These are phyloP conservation scores for Corythoichthys intestinalis DNA, from an alignment of 2,113 vertebrate species.

Conservation along the genomic window DNA sequence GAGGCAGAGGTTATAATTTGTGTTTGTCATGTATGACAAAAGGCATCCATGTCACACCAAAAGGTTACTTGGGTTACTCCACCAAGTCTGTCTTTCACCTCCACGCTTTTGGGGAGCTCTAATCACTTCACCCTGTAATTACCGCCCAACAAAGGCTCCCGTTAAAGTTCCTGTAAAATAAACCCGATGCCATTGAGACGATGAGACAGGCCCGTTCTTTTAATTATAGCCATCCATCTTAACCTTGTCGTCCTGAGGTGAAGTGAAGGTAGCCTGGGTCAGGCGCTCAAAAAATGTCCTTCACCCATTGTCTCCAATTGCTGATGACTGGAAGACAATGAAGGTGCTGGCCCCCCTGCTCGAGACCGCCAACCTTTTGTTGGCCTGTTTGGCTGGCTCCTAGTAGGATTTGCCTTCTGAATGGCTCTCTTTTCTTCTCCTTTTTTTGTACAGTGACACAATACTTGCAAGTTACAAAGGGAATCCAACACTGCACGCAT, in stretches of 20 bases:
- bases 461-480: slow-evolving; percentile 74
- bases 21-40: slow-evolving; percentile 65
- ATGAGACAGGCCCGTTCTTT: slow-evolving; percentile 72
- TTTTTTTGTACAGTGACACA: slow-evolving; percentile 68
- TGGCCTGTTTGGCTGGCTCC: slow-evolving; percentile 65
- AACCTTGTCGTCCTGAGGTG: slow-evolving; percentile 79
- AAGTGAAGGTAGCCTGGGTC: slow-evolving; percentile 73
- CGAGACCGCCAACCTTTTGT: slow-evolving; percentile 60
- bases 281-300: slow-evolving; percentile 62
- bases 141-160: slow-evolving; percentile 72
- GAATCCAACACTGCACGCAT: slow-evolving; percentile 74
- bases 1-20: slow-evolving; percentile 65
- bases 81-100: slow-evolving; percentile 79
- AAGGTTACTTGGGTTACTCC: slow-evolving; percentile 79
- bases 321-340: slow-evolving; percentile 55
- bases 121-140: slow-evolving; percentile 82
- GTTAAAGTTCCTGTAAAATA: slow-evolving; percentile 80
- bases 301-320: slow-evolving; percentile 54
- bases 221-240: slow-evolving; percentile 81
- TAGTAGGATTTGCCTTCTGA: slow-evolving; percentile 74
- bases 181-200: slow-evolving; percentile 74
- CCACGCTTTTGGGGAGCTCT: slow-evolving; percentile 72
- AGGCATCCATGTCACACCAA: slow-evolving; percentile 73
- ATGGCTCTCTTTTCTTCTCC: slow-evolving; percentile 58
- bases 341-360: slow-evolving; percentile 43